These are phyloP conservation scores for Luehdorfia chinensis DNA, from an alignment of 1,140 invertebrate species.

Conservation along the genomic window DNA sequence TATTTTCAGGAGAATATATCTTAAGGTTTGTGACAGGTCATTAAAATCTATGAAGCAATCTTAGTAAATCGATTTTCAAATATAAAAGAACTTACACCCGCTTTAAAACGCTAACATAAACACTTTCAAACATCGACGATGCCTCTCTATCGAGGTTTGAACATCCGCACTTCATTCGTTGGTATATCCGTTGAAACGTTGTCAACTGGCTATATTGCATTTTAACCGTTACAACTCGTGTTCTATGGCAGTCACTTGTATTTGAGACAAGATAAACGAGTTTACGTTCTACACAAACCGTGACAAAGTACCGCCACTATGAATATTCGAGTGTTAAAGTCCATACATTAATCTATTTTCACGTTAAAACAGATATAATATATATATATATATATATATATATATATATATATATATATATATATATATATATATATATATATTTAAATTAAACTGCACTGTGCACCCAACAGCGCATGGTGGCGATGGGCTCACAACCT, in stretches of 20 bases:
- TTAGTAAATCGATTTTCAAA: neutral
- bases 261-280: conserved; percentile 5
- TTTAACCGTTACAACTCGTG: neutral
- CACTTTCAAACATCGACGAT: conserved; percentile 4
- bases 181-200: conserved; percentile 4
- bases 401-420: too few species aligned
- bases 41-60: too few species aligned
- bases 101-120: conserved; percentile 2
- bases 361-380: too few species aligned
- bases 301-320: neutral
- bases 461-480: too few species aligned
- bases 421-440: too few species aligned
- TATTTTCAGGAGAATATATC: too few species aligned
- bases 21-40: too few species aligned
- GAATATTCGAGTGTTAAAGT: too few species aligned
- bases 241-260: conserved; percentile 1
- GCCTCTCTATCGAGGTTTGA: conserved; percentile 3
- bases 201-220: neutral
- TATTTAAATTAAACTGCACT: too few species aligned
- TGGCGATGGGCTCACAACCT: too few species aligned
- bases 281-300: neutral
- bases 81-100: neutral
- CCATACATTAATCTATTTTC: too few species aligned
- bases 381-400: too few species aligned
- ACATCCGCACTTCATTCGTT: neutral